Evolutionary conservation across 2,888 invertebrate genomes (phyloP).

Genomic region (Argynnis bischoffii): DNA sequence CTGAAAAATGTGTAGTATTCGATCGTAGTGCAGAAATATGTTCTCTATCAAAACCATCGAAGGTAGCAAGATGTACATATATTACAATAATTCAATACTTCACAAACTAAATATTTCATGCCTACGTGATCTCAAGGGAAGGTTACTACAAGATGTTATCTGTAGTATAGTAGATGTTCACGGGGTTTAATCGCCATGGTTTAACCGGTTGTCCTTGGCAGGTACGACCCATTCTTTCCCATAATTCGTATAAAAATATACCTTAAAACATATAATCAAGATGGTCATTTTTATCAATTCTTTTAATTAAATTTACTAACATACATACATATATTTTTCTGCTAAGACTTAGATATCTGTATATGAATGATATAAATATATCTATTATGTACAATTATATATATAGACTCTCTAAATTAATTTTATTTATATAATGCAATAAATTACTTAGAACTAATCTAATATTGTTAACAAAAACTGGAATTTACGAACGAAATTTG

Average conservation of each 20-base stretch:
- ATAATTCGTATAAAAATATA: background rate
- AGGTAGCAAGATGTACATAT: background rate
- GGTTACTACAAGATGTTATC: conserved; percentile 41
- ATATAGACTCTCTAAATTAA: too few relatives aligned
- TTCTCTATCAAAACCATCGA: conserved; percentile 8
- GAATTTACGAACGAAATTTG: conserved; percentile 1
- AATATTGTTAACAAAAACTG: conserved; percentile 14
- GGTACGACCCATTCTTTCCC: conserved; percentile 46
- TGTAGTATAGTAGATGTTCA: conserved; percentile 35
- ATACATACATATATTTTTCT: too few relatives aligned
- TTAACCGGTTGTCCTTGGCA: conserved; percentile 65
- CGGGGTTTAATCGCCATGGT: conserved; percentile 40
- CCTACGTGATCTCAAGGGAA: conserved; percentile 25
- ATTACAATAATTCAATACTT: conserved; percentile 19
- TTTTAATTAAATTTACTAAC: too few relatives aligned
- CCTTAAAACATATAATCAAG: too few relatives aligned
- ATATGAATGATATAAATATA: too few relatives aligned
- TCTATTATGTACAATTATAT: too few relatives aligned
- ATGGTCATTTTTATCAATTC: too few relatives aligned
- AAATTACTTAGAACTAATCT: background rate
- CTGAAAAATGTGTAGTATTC: conserved; percentile 9
- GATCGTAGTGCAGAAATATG: conserved; percentile 14
- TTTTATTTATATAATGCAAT: background rate
- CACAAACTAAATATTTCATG: conserved; percentile 12
- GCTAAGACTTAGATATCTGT: too few relatives aligned